phyloP scores from a whole-genome alignment of 2,797 vertebrate genomes.

The Valencia hispanica region DNA sequence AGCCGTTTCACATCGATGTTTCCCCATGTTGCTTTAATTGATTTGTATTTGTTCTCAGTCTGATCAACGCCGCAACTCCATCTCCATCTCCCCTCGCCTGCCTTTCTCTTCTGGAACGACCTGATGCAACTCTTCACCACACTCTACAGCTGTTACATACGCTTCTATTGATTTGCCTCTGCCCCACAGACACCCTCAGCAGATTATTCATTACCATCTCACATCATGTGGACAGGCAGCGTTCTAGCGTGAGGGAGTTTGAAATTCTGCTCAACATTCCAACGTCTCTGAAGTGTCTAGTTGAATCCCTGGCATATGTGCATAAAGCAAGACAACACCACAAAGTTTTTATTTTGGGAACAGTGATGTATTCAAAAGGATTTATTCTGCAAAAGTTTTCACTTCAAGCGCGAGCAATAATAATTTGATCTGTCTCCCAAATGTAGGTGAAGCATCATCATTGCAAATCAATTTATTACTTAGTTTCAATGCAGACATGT shows the following conservation, averaged over 20 bases:
- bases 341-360: background rate
- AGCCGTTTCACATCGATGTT: slow-evolving; percentile 61
- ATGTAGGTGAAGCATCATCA: too few species aligned
- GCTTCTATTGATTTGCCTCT: slow-evolving; percentile 13
- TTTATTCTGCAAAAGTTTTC: too few species aligned
- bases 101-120: slow-evolving; percentile 19
- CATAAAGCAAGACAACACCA: background rate
- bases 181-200: background rate
- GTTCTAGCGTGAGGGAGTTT: background rate
- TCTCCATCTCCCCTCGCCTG: slow-evolving; percentile 12
- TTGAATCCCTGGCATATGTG: slow-evolving; percentile 3
- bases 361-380: too few species aligned
- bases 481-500: too few species aligned
- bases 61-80: background rate
- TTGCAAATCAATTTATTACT: too few species aligned
- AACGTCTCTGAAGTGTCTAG: background rate
- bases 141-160: slow-evolving; percentile 4
- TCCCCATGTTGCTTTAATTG: slow-evolving; percentile 54
- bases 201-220: slow-evolving; percentile 3
- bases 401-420: too few species aligned
- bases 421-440: too few species aligned
- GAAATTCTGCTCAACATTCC: background rate
- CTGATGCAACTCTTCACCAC: slow-evolving; percentile 23
- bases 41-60: slow-evolving; percentile 61
- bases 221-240: background rate